Percentiles rank a stretch among this genome's conserved stretches.
phyloP scores from a whole-genome alignment of 2,888 invertebrate species.

The Megalurothrips usitatus region DNA sequence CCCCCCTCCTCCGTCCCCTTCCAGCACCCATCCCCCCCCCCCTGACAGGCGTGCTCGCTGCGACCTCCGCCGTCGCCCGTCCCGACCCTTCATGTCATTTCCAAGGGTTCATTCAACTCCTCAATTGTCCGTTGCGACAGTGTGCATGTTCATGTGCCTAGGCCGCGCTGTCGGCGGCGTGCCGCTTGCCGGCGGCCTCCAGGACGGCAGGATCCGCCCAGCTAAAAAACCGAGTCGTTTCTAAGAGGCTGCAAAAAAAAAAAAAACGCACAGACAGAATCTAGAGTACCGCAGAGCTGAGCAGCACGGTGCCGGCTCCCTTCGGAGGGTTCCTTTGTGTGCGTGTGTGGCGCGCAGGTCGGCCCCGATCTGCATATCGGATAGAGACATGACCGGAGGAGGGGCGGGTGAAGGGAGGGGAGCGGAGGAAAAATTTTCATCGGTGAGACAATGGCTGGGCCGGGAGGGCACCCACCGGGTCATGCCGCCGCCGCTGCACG shows the following conservation, averaged over 20 bases:
- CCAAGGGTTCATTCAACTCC: background rate
- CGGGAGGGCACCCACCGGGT: constrained; percentile 16
- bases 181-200: background rate
- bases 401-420: background rate
- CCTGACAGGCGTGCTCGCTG: background rate
- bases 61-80: background rate
- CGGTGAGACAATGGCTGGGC: constrained; percentile 16
- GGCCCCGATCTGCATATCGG: background rate
- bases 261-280: too few species aligned
- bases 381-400: background rate
- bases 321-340: too few species aligned
- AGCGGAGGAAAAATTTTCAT: background rate
- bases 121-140: constrained; percentile 6
- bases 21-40: background rate
- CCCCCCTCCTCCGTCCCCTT: too few species aligned
- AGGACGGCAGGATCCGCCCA: too few species aligned
- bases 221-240: too few species aligned
- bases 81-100: constrained; percentile 6
- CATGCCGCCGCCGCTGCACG: background rate
- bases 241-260: too few species aligned
- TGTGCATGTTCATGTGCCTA: background rate
- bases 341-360: too few species aligned
- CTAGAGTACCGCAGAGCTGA: too few species aligned
- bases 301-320: too few species aligned
- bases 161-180: background rate